Percentiles rank a stretch among this genome's conserved stretches.
These are phyloP conservation scores for Elgonia sp. DNA, from an alignment of 2,888 invertebrate genomes.

Conservation along the genomic window DNA sequence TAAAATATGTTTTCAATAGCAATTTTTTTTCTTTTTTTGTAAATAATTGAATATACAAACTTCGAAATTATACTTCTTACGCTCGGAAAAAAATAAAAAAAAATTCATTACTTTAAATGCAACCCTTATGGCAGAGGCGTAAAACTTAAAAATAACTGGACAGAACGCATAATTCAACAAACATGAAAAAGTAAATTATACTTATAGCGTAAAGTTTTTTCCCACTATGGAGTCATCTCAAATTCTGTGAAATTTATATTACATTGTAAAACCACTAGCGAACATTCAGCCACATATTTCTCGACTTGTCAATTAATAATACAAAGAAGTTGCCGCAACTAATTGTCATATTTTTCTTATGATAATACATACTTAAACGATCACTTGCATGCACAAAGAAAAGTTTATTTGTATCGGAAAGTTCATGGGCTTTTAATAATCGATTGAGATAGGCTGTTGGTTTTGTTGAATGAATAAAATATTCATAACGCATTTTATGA, in stretches of 20 bases:
- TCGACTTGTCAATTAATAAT: conserved; percentile 59
- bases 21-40: conserved; percentile 13
- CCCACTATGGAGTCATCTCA: conserved; percentile 41
- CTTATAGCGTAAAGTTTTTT: conserved; percentile 45
- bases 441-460: conserved; percentile 84
- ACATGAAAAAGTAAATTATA: conserved; percentile 42
- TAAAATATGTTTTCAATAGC: too few species aligned
- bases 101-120: conserved; percentile 48
- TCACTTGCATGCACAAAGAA: conserved; percentile 55
- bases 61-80: conserved; percentile 25
- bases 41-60: conserved; percentile 36
- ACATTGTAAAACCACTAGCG: conserved; percentile 56
- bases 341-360: conserved; percentile 31
- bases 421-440: conserved; percentile 83
- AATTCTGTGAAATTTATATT: conserved; percentile 63
- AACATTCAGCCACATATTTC: conserved; percentile 37
- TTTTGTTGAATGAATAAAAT: conserved; percentile 79
- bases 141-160: conserved; percentile 34
- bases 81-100: conserved; percentile 1
- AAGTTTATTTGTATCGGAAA: conserved; percentile 67
- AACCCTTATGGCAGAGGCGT: not conserved
- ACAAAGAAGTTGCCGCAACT: conserved; percentile 40
- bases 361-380: conserved; percentile 51
- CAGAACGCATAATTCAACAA: conserved; percentile 25
- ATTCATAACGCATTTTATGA: conserved; percentile 82